Conservation (phyloP, 2,797 vertebrate genomes). For the Coranthus polyacanthus region DNA sequence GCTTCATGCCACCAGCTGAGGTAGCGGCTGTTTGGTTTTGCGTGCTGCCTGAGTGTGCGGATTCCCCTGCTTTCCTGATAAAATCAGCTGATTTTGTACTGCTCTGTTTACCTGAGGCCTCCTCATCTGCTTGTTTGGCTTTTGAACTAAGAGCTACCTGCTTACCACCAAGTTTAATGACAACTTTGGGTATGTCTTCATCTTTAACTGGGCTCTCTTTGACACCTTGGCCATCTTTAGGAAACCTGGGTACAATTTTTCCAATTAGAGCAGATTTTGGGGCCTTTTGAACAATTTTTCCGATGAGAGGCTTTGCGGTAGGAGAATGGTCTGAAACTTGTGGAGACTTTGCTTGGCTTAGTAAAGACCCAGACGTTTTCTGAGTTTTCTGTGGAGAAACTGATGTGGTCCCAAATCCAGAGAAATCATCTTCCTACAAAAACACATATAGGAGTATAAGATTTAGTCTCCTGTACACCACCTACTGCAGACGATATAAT, state of each 20-base stretch:
- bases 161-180: constrained; percentile 67
- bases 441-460: constrained; percentile 19
- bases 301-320: constrained; percentile 65
- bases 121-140: constrained; percentile 39
- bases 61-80: constrained; percentile 33
- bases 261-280: constrained; percentile 63
- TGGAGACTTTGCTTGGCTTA: constrained; percentile 58
- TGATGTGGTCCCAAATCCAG: constrained; percentile 85
- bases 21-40: constrained; percentile 64
- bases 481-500: too few relatives aligned
- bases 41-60: constrained; percentile 12
- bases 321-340: constrained; percentile 62
- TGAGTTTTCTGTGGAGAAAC: constrained; percentile 51
- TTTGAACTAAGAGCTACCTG: too few relatives aligned
- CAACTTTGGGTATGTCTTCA: constrained; percentile 60
- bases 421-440: constrained; percentile 87
- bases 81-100: constrained; percentile 27
- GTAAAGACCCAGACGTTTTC: constrained; percentile 27
- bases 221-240: constrained; percentile 50
- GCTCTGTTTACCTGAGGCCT: constrained; percentile 41
- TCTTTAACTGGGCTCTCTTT: constrained; percentile 39
- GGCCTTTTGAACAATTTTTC: constrained; percentile 71
- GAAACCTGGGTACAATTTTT: constrained; percentile 67
- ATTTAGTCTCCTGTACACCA: too few relatives aligned
- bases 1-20: constrained; percentile 58